Percentiles rank a stretch among this genome's conserved stretches.
Evolutionary conservation across 1,140 invertebrate species (phyloP).

Genomic region (Hylyphantes graminicola): DNA sequence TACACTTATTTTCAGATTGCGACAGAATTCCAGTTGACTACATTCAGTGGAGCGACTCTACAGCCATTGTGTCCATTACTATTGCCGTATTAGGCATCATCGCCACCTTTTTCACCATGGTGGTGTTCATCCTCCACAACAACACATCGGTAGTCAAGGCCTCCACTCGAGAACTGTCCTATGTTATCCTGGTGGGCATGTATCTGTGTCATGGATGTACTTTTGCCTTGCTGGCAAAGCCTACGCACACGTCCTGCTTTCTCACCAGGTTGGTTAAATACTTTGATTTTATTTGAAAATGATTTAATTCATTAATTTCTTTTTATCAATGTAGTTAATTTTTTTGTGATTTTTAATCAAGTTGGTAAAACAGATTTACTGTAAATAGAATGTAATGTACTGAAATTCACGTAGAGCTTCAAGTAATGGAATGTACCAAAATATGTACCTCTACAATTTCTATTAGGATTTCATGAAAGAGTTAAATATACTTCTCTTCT

Average conservation of each 20-base stretch:
- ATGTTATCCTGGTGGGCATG: constrained; percentile 77
- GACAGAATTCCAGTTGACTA: constrained; percentile 72
- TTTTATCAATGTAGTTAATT: too few relatives aligned
- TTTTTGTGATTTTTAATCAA: too few relatives aligned
- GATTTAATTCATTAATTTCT: too few relatives aligned
- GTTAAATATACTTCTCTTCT: too few relatives aligned
- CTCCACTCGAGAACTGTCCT: constrained; percentile 76
- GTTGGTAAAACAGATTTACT: too few relatives aligned
- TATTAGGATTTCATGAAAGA: too few relatives aligned
- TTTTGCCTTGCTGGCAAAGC: constrained; percentile 80
- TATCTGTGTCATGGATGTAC: constrained; percentile 72
- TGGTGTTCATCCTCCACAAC: constrained; percentile 76
- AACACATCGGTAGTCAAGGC: constrained; percentile 79
- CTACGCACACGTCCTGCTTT: constrained; percentile 76
- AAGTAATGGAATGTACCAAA: too few relatives aligned
- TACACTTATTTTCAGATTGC: constrained; percentile 69
- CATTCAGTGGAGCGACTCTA: constrained; percentile 73
- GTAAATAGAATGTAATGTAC: too few relatives aligned
- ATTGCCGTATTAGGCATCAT: constrained; percentile 75
- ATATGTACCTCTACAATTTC: too few relatives aligned
- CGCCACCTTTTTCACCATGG: constrained; percentile 73
- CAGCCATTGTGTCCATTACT: constrained; percentile 74
- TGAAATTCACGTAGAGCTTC: too few relatives aligned
- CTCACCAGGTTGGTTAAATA: constrained; percentile 64
- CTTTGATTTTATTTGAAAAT: too few relatives aligned